Conservation (phyloP, 2,888 invertebrate species). For the Molanna angustata region DNA sequence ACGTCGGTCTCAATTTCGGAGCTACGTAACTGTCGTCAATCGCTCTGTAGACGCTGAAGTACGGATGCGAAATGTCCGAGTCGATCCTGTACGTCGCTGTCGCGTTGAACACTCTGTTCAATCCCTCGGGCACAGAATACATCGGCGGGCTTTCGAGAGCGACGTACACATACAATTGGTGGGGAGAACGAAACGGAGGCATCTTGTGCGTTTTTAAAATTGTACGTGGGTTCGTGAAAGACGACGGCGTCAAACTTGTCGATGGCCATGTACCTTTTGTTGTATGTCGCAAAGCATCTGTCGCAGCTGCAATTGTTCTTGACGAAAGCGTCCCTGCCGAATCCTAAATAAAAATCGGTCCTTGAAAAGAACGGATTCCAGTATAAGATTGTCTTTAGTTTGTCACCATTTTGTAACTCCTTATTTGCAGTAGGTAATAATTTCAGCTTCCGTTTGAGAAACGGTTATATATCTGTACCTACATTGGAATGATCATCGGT, state of each 20-base stretch:
- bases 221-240: constrained; percentile 49
- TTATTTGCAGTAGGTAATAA: no score
- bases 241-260: constrained; percentile 52
- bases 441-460: no score
- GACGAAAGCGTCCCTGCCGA: constrained; percentile 41
- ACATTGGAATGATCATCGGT: no score
- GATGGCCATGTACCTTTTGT: constrained; percentile 39
- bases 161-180: constrained; percentile 53
- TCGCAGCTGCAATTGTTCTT: constrained; percentile 41
- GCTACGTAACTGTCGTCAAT: no score
- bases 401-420: no score
- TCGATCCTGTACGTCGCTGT: constrained; percentile 57
- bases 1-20: no score
- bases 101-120: constrained; percentile 51
- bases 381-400: no score
- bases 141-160: constrained; percentile 48
- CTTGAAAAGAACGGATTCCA: no score
- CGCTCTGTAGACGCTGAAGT: constrained; percentile 39
- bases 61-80: constrained; percentile 51
- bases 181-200: constrained; percentile 1
- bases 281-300: constrained; percentile 47
- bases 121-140: constrained; percentile 32
- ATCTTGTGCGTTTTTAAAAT: constrained; percentile 25
- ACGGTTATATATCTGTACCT: no score
- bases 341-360: no score